Percentiles rank a stretch among this genome's conserved stretches.
phyloP scores from a whole-genome alignment of 2,113 vertebrate species.

The Notechis scutatus region DNA sequence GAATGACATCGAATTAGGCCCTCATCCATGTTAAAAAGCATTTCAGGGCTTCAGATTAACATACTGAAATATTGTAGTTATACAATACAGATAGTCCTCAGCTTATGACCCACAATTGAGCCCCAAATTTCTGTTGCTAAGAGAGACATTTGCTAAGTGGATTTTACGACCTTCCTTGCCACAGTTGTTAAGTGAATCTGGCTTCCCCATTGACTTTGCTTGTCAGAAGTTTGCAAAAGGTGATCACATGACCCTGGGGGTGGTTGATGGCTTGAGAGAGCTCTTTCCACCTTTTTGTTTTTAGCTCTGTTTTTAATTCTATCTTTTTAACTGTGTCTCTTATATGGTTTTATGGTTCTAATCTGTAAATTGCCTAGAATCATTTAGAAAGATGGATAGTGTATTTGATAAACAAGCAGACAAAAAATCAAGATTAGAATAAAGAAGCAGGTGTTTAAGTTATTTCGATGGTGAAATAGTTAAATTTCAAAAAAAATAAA shows the following conservation, averaged over 20 bases:
- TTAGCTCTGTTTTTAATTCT: too few species aligned
- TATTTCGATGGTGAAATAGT: rapidly evolving
- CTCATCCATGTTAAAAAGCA: neutral
- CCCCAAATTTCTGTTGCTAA: neutral
- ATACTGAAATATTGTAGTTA: neutral
- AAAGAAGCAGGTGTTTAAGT: neutral
- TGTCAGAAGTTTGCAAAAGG: neutral
- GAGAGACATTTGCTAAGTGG: neutral
- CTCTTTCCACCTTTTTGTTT: neutral
- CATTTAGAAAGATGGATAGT: neutral
- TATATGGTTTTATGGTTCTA: neutral
- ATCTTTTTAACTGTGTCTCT: neutral
- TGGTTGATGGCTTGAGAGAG: neutral
- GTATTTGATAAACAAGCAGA: neutral
- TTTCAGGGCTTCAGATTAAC: neutral
- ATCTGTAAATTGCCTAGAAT: neutral
- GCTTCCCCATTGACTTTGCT: neutral
- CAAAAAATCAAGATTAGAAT: neutral
- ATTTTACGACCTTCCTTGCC: neutral
- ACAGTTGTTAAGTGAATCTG: neutral
- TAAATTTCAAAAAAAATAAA: neutral
- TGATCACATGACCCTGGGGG: neutral
- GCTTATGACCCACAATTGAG: neutral
- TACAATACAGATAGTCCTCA: slow-evolving; percentile 2
- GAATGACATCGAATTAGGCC: neutral